Percentiles rank a stretch among this genome's conserved stretches.
These are phyloP conservation scores for Apomyelois bistriatella DNA, from an alignment of 2,888 invertebrate species.

Conservation along the genomic window DNA sequence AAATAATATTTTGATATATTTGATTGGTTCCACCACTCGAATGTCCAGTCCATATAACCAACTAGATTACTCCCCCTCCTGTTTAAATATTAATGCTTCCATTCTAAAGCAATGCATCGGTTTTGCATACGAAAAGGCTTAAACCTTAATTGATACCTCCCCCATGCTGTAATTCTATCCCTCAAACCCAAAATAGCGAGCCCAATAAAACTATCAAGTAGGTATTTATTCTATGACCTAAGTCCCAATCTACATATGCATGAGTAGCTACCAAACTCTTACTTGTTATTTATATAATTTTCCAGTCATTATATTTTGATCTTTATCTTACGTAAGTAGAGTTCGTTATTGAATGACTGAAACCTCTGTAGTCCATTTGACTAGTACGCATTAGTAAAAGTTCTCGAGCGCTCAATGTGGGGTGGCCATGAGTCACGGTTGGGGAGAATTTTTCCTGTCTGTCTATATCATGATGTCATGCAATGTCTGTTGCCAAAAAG, in stretches of 20 bases:
- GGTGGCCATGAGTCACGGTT: constrained; percentile 40
- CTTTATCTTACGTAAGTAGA: constrained; percentile 43
- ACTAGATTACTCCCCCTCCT: constrained; percentile 4
- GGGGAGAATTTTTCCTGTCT: constrained; percentile 20
- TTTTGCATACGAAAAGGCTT: constrained; percentile 11
- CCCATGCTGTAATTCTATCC: constrained; percentile 17
- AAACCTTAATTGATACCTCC: constrained; percentile 14
- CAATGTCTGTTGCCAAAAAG: constrained; percentile 10
- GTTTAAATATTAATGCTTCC: constrained; percentile 9
- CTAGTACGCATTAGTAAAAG: constrained; percentile 78
- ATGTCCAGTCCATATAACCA: background rate
- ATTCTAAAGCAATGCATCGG: constrained; percentile 3
- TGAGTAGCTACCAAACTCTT: constrained; percentile 56
- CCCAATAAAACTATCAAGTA: constrained; percentile 38
- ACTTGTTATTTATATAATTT: constrained; percentile 48
- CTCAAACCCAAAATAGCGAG: constrained; percentile 18
- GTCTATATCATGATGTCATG: constrained; percentile 11
- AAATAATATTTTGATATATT: background rate
- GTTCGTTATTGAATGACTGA: constrained; percentile 49
- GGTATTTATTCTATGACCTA: constrained; percentile 64
- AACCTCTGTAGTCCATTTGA: constrained; percentile 74
- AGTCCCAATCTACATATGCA: constrained; percentile 75
- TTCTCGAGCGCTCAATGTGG: constrained; percentile 55
- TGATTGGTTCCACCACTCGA: background rate
- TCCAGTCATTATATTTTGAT: constrained; percentile 39